A percentile compares a stretch with the other conserved stretches of the same genome.
Conservation (phyloP, 1,140 invertebrate species). For the Papilio polytes region DNA sequence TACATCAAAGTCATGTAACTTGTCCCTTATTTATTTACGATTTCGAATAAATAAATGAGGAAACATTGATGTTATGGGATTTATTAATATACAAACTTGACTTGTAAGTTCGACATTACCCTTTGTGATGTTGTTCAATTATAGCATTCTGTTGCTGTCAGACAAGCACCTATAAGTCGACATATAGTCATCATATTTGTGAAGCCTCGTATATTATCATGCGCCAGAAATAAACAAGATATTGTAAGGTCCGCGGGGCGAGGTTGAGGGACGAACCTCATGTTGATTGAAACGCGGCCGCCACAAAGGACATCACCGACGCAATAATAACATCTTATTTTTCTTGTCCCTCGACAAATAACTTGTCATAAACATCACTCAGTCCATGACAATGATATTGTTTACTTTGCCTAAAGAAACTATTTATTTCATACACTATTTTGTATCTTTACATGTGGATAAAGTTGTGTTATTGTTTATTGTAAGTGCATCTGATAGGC, state of each 20-base stretch:
- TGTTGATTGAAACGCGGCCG: conserved; percentile 19
- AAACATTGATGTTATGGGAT: too few species aligned
- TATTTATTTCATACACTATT: background rate
- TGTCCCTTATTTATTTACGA: background rate
- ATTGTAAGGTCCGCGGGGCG: background rate
- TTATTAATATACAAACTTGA: too few species aligned
- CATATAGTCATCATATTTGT: background rate
- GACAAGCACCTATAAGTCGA: background rate
- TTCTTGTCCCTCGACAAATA: conserved; percentile 21
- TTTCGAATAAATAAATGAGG: background rate
- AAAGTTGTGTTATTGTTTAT: too few species aligned
- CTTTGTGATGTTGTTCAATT: background rate
- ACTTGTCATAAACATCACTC: conserved; percentile 18
- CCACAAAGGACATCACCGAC: conserved; percentile 12
- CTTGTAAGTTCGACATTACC: background rate
- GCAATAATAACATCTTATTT: conserved; percentile 26
- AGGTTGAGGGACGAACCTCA: background rate
- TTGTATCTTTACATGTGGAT: too few species aligned
- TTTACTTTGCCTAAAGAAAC: background rate
- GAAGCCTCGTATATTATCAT: background rate
- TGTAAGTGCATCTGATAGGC: too few species aligned
- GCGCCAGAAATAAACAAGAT: conserved; percentile 14
- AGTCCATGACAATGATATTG: background rate
- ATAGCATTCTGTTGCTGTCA: background rate
- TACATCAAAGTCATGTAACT: background rate